Base-by-base conservation (phyloP, 1,140 invertebrate species). In the Bombus confusus region DNA sequence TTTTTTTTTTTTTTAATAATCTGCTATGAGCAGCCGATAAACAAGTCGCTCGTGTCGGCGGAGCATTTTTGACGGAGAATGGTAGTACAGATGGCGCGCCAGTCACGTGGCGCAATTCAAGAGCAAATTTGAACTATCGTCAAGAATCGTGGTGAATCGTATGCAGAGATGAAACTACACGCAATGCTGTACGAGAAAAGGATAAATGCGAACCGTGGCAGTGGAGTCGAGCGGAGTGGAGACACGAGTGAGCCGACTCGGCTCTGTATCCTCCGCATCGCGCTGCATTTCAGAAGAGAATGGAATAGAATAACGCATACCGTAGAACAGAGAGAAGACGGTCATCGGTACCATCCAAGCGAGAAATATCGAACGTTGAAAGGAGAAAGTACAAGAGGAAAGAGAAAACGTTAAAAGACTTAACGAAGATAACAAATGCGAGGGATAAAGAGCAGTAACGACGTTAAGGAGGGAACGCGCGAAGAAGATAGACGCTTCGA, bases 121-220 rank as follows among this genome's bases (percentile, higher is more conserved):
- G 2, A 52, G 37, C 10, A 57, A 80, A 80, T 80, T 80, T 43
- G 28, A 81, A 80, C 28, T 39, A 31, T 15, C 28, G 31, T 6
- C 15, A 15, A 15, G 43, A 12, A 5, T 22, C 28, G 34, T 28
- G 22, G 8, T 5, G n/a, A 31, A 31, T 15, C 4, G n/a, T 3
- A 28, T 13, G 34, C 4, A 13, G 25, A 6, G 64, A 37, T 1
- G 13, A 37, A 64, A 41, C 5, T 13, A 13, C 10, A 0, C 28
- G 25, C 9, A 3, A 18, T n/a, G 34, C 3, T 28, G 13, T 6
- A n/a, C 28, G 2, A 39, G 4, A 59, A 8, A 39, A 59, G 9
- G 34, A 59, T 18, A 76, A 1, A 28, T 3, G 8, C 4, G 15
- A 18, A 8, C 52, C 34, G 22, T 0, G 12, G 25, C 43, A 76